These are phyloP conservation scores for Pararge aegeria DNA, from an alignment of 1,140 invertebrate genomes.

Conservation along the genomic window DNA sequence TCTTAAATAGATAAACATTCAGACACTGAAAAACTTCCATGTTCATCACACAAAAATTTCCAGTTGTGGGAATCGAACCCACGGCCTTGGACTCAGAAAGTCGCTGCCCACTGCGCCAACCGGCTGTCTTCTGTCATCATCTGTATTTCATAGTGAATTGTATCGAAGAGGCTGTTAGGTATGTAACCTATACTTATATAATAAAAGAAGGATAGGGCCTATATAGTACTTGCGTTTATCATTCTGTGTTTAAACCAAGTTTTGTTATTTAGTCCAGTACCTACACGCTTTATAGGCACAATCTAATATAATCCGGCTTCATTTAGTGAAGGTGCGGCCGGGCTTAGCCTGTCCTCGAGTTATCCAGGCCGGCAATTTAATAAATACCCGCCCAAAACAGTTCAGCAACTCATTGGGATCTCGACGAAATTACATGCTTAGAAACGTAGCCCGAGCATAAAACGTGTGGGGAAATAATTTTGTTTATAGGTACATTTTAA, in stretches of 20 bases:
- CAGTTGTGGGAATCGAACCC: too few species aligned
- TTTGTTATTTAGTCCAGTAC: constrained; percentile 16
- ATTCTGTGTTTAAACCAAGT: constrained; percentile 4
- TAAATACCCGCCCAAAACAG: constrained; percentile 36
- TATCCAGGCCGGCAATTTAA: constrained; percentile 35
- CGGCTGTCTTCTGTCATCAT: too few species aligned
- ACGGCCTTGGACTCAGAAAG: too few species aligned
- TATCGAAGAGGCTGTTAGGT: too few species aligned
- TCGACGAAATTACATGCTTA: constrained; percentile 24
- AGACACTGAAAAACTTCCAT: too few species aligned
- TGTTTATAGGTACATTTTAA: neutral
- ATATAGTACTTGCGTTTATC: neutral
- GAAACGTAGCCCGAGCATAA: constrained; percentile 21
- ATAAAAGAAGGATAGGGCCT: too few species aligned
- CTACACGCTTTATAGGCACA: constrained; percentile 28
- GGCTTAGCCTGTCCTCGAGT: constrained; percentile 35
- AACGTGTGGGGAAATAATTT: constrained; percentile 15
- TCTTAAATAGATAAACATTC: too few species aligned
- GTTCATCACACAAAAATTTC: too few species aligned
- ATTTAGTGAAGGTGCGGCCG: constrained; percentile 30
- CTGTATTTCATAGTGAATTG: too few species aligned
- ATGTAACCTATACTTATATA: too few species aligned
- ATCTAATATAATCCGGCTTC: constrained; percentile 34
- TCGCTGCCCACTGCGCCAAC: too few species aligned
- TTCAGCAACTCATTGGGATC: constrained; percentile 29